These are phyloP conservation scores for Punctoribates punctum DNA, from an alignment of 2,888 invertebrate species.

Conservation along the genomic window DNA sequence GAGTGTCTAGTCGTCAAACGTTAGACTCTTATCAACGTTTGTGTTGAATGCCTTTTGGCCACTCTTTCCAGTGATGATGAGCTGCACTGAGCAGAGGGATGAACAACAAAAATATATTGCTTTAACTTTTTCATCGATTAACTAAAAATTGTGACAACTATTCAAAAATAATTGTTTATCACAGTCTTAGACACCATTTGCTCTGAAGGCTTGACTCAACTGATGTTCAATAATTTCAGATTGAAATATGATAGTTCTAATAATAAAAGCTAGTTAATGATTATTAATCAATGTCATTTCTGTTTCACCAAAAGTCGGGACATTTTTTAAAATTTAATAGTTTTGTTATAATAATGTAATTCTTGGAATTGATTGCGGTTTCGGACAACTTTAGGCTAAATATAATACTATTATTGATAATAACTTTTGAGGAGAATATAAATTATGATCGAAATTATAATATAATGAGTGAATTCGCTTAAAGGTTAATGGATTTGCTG, in stretches of 20 bases:
- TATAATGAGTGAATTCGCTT: neutral
- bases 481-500: constrained; percentile 4
- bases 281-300: constrained; percentile 4
- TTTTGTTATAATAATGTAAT: no score
- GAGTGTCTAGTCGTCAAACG: constrained; percentile 24
- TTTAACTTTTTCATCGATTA: constrained; percentile 22
- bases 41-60: constrained; percentile 18
- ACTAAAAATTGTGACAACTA: constrained; percentile 18
- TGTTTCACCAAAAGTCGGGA: neutral
- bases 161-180: constrained; percentile 15
- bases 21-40: constrained; percentile 20
- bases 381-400: constrained; percentile 1
- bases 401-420: no score
- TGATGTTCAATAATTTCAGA: constrained; percentile 12
- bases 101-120: constrained; percentile 26
- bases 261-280: neutral
- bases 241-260: neutral
- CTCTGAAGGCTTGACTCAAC: neutral
- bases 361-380: neutral
- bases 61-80: constrained; percentile 7
- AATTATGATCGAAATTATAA: no score
- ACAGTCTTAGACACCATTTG: neutral
- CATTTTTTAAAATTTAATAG: no score
- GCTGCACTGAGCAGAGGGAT: neutral
- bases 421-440: no score